Conservation (phyloP, 2,888 invertebrate genomes). For the Heliconius hortense region DNA sequence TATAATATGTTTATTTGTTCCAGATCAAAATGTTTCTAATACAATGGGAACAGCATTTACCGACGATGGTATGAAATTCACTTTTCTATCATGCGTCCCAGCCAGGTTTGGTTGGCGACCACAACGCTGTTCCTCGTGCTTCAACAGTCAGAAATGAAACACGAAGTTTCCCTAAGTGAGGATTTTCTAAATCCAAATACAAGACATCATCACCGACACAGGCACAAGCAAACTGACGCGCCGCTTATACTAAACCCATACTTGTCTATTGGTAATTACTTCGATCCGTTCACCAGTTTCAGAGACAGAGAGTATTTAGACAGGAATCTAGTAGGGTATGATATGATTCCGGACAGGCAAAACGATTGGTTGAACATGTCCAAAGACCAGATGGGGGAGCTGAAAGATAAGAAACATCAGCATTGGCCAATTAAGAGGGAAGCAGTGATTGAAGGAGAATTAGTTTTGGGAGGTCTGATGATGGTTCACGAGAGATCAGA, state of each 20-base stretch:
- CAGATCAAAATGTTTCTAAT: constrained; percentile 65
- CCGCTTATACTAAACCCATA: constrained; percentile 46
- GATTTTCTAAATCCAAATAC: constrained; percentile 51
- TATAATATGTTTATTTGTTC: constrained; percentile 51
- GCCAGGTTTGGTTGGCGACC: constrained; percentile 66
- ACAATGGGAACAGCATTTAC: constrained; percentile 60
- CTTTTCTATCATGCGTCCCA: constrained; percentile 64
- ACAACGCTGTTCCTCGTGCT: constrained; percentile 60
- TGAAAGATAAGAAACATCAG: constrained; percentile 67
- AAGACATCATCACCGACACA: constrained; percentile 67
- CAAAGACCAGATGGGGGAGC: constrained; percentile 62
- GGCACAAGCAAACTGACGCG: constrained; percentile 59
- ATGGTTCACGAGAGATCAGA: constrained; percentile 96
- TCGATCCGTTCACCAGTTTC: constrained; percentile 51
- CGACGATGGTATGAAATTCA: constrained; percentile 64
- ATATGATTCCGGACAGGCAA: constrained; percentile 49
- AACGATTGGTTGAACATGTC: constrained; percentile 69
- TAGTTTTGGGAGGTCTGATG: constrained; percentile 95
- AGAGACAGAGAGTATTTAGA: constrained; percentile 55
- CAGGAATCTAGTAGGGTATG: constrained; percentile 51
- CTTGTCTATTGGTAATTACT: constrained; percentile 48
- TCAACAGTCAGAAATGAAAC: constrained; percentile 64
- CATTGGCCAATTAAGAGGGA: constrained; percentile 93
- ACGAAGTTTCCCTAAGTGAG: constrained; percentile 48
- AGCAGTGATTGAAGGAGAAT: constrained; percentile 93